Evolutionary conservation across 2,797 vertebrate genomes (phyloP), one percentile per base, ranked within the genome.

Genomic region (Muscicapa comitata): DNA sequence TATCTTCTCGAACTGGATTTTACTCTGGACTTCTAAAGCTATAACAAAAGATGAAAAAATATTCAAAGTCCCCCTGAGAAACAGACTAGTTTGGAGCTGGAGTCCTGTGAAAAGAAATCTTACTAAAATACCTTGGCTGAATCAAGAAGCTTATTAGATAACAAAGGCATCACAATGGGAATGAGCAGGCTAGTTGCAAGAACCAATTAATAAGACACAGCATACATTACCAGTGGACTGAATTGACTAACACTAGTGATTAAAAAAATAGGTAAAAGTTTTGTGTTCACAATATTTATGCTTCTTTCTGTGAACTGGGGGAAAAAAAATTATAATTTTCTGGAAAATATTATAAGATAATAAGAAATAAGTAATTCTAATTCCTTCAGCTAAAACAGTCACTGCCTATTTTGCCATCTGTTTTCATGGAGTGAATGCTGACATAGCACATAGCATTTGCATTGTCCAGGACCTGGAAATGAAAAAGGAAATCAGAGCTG

Each of bases 111-210:
- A 79, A 83, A 80, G 38, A 88, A 68, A 80, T 79, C 40, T 86
- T 78, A 63, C 76, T 81, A 71, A 86, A 95, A 84, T 88, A 86
- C 16, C 13, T 71, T 86, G 76, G 28, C 23, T 91, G 54, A 91
- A 88, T 90, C 58, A 81, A 95, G 92, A 81, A 74, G 7, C 12
- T 90, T 87, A 83, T 93, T 86, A 92, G 61, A 93, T 92, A 68
- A 74, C 92, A 91, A 86, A 71, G 18, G 9, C 11, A 65, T 90
- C 94, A 71, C 50, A 90, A 87, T 86, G 33, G 40, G 48, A 95
- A 86, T 13, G 3, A 93, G 11, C 26, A 59, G 37, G 38, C 37
- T 88, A 90, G 45, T 58, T 93, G 58, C 72, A 88, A 78, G 65
- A 88, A 67, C 4, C 38, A 94, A 61, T 86, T 94, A 95, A 83